Evolutionary conservation across 1,140 invertebrate species (phyloP).

Genomic region (Rhyacophila brunnea): DNA sequence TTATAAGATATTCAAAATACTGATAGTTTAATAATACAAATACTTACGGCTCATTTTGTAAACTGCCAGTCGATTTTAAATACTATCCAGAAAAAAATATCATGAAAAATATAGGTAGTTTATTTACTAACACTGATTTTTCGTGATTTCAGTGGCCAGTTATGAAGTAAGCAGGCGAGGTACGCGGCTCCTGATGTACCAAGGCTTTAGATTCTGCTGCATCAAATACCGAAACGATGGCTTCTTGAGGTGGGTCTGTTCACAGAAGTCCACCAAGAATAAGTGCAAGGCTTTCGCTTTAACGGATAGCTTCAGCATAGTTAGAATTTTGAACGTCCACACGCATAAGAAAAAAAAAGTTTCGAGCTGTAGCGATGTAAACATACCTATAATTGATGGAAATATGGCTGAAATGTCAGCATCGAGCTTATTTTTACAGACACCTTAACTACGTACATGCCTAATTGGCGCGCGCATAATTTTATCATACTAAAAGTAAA

Average conservation of each 20-base stretch:
- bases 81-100: neutral
- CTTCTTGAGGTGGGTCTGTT: slow-evolving; percentile 9
- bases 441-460: too few relatives aligned
- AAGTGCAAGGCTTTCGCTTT: slow-evolving; percentile 8
- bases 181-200: slow-evolving; percentile 9
- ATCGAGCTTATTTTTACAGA: too few relatives aligned
- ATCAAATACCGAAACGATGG: slow-evolving; percentile 2
- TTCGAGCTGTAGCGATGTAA: slow-evolving; percentile 4
- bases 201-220: slow-evolving; percentile 15
- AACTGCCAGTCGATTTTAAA: neutral
- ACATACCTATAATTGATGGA: slow-evolving; percentile 17
- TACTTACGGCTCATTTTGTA: neutral
- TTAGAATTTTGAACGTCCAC: slow-evolving; percentile 5
- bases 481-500: too few relatives aligned
- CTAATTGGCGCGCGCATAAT: too few relatives aligned
- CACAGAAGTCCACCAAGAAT: slow-evolving; percentile 8
- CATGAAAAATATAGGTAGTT: neutral
- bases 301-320: slow-evolving; percentile 1
- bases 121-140: neutral
- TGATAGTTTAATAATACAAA: neutral
- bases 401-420: too few relatives aligned
- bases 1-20: neutral
- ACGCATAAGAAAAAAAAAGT: slow-evolving; percentile 5
- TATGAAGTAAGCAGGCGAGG: slow-evolving; percentile 13
- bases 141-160: slow-evolving; percentile 17